Percentiles rank a stretch among this genome's conserved stretches.
Conservation (phyloP, 2,113 vertebrate genomes). For the Limnothrissa miodon region DNA sequence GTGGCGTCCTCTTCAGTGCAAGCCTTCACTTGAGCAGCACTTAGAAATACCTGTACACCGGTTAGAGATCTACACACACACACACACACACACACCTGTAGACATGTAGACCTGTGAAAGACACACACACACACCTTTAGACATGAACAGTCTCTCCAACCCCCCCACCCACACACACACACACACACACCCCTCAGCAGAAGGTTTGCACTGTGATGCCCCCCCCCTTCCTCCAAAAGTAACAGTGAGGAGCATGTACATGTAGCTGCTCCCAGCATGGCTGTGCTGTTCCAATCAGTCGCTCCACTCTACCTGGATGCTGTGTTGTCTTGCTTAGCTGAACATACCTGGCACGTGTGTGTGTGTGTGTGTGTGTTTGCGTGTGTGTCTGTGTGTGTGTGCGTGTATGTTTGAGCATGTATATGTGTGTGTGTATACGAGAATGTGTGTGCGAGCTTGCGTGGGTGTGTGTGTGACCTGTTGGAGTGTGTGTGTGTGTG, state of each 20-base stretch:
- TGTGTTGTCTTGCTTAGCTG: background rate
- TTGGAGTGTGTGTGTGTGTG: background rate
- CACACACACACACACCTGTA: too few species aligned
- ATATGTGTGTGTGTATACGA: background rate
- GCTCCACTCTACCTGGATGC: constrained; percentile 36
- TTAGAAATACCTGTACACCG: background rate
- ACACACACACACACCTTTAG: background rate
- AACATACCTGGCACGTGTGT: background rate
- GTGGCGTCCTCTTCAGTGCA: background rate
- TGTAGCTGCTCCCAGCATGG: constrained; percentile 13
- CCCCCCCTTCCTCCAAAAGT: constrained; percentile 5
- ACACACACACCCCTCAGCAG: background rate
- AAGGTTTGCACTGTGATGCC: constrained; percentile 19
- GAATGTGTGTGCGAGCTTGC: background rate
- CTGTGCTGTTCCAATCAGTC: constrained; percentile 24
- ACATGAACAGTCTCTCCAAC: background rate
- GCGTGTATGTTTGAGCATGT: background rate
- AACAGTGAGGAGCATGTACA: background rate
- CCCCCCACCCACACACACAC: background rate
- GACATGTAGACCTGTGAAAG: background rate
- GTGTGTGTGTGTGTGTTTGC: constrained; percentile 32
- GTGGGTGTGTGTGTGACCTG: constrained; percentile 28
- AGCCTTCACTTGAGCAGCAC: background rate
- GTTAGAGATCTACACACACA: too few species aligned
- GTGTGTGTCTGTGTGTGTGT: background rate